Base-by-base conservation (phyloP, 1,140 invertebrate species). In the Drosophila hydei region DNA sequence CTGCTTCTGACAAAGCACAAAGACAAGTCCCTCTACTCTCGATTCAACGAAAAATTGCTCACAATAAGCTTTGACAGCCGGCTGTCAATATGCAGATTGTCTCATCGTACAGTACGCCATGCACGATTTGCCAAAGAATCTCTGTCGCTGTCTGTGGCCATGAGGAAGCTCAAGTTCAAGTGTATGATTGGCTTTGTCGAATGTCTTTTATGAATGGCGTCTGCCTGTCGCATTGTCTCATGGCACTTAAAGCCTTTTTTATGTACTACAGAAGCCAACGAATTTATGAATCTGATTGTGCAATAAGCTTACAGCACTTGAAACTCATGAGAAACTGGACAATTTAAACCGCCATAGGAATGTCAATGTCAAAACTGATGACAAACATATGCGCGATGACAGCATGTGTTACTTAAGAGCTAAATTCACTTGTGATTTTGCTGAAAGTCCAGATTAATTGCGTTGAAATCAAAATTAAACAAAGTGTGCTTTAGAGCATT, bases 41-140 rank as follows among this genome's bases (percentile, higher is more conserved):
- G 25, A 43, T 18, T 27, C 8, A 14, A 55, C 25, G 69, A 78
- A 60, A 71, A 70, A 78, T 87, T 55, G 71, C 75, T 59, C 45
- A 55, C 40, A 76, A 75, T 71, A 61, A 71, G 78, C 83, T 69
- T 71, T 88, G 83, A 88, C 79, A 88, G 65, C 47, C 72, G 65
- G 43, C 72, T 79, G 84, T 88, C 83, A 88, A 88, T 88, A 83
- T 88, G 75, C 70, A 87, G 73, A 87, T 88, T 87, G 83, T 76
- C 77, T 75, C 58, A 62, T 65, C 47, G 51, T 59, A 72, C 75
- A 81, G 77, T 75, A 19, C 16, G 45, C 23, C 23, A 50, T 43
- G 83, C 81, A 85, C 71, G 81, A 85, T 87, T 85, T 85, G 61
- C 38, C 67, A 25, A 60, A 51, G 58, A 74, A 56, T 72, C 38